Base-by-base conservation (phyloP, 1,140 invertebrate genomes). In the Drosophila varians region DNA sequence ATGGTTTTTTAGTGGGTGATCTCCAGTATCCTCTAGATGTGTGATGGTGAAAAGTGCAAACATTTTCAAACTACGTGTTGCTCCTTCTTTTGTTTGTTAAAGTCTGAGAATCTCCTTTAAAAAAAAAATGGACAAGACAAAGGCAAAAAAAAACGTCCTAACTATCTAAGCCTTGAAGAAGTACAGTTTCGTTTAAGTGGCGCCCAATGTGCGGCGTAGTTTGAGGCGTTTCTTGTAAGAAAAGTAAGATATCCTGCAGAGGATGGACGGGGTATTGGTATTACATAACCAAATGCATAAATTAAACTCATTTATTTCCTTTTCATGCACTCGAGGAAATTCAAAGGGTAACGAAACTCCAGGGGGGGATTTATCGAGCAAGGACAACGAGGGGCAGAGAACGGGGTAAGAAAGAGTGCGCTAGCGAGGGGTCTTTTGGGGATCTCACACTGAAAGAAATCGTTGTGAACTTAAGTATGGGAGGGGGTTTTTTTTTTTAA, bases 271-370 rank as follows among this genome's bases (percentile, higher is more conserved):
- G 38, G 38, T 4, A 9, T n/a, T 14, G 38, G 16, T 8, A 8
- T 42, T 18, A 18, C 36, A 14, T 38, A 38, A 38, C 36, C 36
- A 19, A 42, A 42, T n/a, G n/a, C 16, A 19, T 11, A 53, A 25
- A 19, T 11, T 40, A 25, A 16, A 42, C 25, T 7, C 49, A 61
- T 38, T 23, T 9, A 48, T 26, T 40, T 64, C 56, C 60, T 48
- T 60, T 7, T 23, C 60, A 64, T 64, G 60, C 60, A 64, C 16
- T 25, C 28, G n/a, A 31, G 21, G 18, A 26, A 61, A 25, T 21
- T 26, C 12, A 40, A 21, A n/a, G 55, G 42, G 25, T 28, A 64
- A 64, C 56, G 28, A 61, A 61, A 61, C 14, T 42, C 7, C 16
- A 16, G 11, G 56, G 36, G 53, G 42, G 16, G 16, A 19, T 46